These are phyloP conservation scores for Lipotes vexillifer DNA, from an alignment of 2,113 vertebrate species.

Conservation along the genomic window DNA sequence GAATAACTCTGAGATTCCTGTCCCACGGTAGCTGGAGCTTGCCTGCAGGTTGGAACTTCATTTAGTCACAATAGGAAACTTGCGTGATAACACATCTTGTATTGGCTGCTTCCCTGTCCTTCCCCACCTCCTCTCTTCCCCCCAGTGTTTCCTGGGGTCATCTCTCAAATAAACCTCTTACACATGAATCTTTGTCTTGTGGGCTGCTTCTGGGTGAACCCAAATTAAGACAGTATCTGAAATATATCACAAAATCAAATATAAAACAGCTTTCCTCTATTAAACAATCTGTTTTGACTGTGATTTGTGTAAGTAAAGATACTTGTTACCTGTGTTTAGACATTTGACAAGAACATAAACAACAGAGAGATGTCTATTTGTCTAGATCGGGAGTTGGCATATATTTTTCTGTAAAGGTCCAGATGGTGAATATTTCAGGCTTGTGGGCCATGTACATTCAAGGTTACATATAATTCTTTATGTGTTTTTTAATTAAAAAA, in stretches of 20 bases:
- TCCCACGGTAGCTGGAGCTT: background rate
- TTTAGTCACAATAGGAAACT: background rate
- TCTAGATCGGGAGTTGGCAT: background rate
- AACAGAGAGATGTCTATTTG: background rate
- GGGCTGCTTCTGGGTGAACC: background rate
- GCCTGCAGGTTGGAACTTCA: background rate
- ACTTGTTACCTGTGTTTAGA: background rate
- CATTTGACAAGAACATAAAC: background rate
- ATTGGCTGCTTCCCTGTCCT: background rate
- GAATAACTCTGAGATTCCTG: background rate
- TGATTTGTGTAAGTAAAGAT: background rate
- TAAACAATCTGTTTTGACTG: background rate
- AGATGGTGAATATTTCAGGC: slow-evolving; percentile 7
- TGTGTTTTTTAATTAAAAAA: background rate
- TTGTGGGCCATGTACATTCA: background rate
- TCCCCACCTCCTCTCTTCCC: rapidly evolving
- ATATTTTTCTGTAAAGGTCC: background rate
- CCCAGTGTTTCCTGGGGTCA: background rate
- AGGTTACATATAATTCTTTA: background rate
- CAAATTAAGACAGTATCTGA: background rate
- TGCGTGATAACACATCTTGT: background rate
- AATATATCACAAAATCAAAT: background rate
- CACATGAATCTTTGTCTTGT: background rate
- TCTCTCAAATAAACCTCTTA: background rate
- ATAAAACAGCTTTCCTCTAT: background rate